A percentile compares a stretch with the other conserved stretches of the same genome.
These are phyloP conservation scores for Temnopleurus reevesii DNA, from an alignment of 53 echinoderm and acorn worm genomes.

Conservation along the genomic window DNA sequence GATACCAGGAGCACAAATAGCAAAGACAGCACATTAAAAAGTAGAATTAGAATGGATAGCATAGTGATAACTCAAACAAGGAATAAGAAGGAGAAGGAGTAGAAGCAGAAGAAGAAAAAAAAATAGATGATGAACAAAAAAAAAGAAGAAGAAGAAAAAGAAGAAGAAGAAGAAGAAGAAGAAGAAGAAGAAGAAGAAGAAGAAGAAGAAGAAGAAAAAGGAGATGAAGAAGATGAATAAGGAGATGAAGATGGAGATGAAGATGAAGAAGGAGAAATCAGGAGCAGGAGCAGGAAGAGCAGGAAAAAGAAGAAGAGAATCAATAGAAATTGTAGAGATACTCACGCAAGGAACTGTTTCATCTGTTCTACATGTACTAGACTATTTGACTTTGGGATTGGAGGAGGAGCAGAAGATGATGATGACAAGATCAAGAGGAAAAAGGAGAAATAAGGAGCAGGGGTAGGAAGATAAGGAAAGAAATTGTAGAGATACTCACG, in stretches of 20 bases:
- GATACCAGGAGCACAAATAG: too few species aligned
- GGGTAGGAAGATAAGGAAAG: too few species aligned
- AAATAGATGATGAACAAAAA: neutral
- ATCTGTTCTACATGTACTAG: slow-evolving; percentile 75
- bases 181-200: neutral
- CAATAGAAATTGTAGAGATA: too few species aligned
- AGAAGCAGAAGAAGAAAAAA: neutral
- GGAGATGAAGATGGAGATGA: neutral
- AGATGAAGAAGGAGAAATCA: neutral
- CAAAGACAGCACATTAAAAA: too few species aligned
- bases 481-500: slow-evolving; percentile 56
- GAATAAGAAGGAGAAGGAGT: neutral
- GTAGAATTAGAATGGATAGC: too few species aligned
- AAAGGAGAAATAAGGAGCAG: too few species aligned
- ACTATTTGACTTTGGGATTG: slow-evolving; percentile 69
- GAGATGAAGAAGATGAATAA: neutral
- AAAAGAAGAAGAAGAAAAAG: neutral
- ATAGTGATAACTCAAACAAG: too few species aligned
- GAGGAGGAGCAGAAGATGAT: slow-evolving; percentile 49
- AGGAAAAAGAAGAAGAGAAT: neutral
- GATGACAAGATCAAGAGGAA: too few species aligned
- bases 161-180: slow-evolving; percentile 14
- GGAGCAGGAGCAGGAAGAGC: too few species aligned
- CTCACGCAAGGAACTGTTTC: slow-evolving; percentile 69
- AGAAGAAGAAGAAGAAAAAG: neutral